Percentiles rank a stretch among this genome's conserved stretches.
Evolutionary conservation across 1,140 invertebrate genomes (phyloP).

Genomic region (Radopholus similis): DNA sequence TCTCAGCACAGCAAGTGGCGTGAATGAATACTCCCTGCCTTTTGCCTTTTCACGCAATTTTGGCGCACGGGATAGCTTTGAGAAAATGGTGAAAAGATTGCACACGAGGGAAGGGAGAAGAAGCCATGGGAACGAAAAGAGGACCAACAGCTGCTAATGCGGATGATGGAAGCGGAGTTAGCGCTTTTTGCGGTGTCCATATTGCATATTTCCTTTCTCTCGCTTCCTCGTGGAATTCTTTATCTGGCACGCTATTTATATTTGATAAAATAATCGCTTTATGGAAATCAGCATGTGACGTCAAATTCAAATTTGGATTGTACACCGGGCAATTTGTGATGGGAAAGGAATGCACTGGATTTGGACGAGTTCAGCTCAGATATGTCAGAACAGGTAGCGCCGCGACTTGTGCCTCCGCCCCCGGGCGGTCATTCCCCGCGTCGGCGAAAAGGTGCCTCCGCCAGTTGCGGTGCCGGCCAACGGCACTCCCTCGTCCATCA

Average conservation of each 20-base stretch:
- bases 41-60: background rate
- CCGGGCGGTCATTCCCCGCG: background rate
- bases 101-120: background rate
- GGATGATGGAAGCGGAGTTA: background rate
- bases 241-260: background rate
- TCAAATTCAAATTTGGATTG: too few relatives aligned
- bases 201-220: background rate
- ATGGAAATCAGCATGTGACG: background rate
- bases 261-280: background rate
- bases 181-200: background rate
- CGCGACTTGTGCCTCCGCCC: constrained; percentile 9
- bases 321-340: too few relatives aligned
- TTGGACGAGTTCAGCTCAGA: too few relatives aligned
- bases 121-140: background rate
- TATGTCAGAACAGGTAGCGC: constrained; percentile 29
- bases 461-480: background rate
- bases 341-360: too few relatives aligned
- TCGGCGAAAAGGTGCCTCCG: background rate
- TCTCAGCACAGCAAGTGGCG: too few relatives aligned
- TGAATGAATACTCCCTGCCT: background rate
- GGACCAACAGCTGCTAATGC: background rate
- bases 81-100: background rate
- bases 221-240: background rate
- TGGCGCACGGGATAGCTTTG: background rate
- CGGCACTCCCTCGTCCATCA: constrained; percentile 1